Percentiles rank a stretch among this genome's conserved stretches.
Evolutionary conservation across 2,888 invertebrate genomes (phyloP).

Genomic region (Lapara coniferarum): DNA sequence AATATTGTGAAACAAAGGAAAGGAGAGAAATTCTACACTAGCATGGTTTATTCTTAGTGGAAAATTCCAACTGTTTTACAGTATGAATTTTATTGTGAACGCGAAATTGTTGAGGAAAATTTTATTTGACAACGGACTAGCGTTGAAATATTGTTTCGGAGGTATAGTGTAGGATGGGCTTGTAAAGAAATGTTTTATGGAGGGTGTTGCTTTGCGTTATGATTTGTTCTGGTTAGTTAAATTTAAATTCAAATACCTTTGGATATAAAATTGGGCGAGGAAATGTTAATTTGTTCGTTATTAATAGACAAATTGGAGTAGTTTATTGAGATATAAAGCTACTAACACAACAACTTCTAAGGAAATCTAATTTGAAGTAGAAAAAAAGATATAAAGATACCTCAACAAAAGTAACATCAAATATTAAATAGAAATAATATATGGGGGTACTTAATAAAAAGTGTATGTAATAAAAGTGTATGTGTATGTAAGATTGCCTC

Average conservation of each 20-base stretch:
- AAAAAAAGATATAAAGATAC: too few relatives aligned
- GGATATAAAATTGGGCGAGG: too few relatives aligned
- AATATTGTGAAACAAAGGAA: slow-evolving; percentile 40
- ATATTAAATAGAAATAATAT: too few relatives aligned
- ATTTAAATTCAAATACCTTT: neutral
- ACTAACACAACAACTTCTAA: too few relatives aligned
- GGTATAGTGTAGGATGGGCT: slow-evolving; percentile 20
- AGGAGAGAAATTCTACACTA: slow-evolving; percentile 33
- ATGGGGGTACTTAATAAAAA: too few relatives aligned
- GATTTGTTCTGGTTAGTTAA: neutral
- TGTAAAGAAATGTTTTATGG: slow-evolving; percentile 11
- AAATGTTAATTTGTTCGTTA: too few relatives aligned
- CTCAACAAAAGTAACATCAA: too few relatives aligned
- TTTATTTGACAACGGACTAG: slow-evolving; percentile 27
- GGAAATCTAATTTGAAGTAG: too few relatives aligned
- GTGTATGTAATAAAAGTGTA: too few relatives aligned
- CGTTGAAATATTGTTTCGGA: slow-evolving; percentile 29
- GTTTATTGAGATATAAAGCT: too few relatives aligned
- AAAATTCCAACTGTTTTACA: slow-evolving; percentile 33
- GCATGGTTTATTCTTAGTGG: slow-evolving; percentile 36
- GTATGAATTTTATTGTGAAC: slow-evolving; percentile 26
- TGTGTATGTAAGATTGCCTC: too few relatives aligned
- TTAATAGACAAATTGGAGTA: too few relatives aligned
- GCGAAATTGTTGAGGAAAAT: slow-evolving; percentile 27
- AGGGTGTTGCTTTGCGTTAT: slow-evolving; percentile 10